Evolutionary conservation across 2,888 invertebrate species (phyloP), one percentile per base, ranked within the genome.

Genomic region (Drosophila mimica): DNA sequence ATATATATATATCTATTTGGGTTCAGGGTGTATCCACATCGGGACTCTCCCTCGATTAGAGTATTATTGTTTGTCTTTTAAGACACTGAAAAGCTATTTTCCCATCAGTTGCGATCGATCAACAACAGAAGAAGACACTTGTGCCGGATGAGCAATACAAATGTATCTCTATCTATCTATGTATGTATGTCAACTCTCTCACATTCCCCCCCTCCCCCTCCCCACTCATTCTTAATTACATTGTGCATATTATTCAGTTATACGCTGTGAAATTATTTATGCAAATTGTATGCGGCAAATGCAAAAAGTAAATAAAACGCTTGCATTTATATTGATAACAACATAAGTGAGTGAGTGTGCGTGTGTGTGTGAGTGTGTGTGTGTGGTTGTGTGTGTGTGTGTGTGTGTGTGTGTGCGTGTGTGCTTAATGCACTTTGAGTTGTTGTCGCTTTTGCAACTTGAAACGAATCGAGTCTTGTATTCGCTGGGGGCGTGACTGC

Each of bases 231-330:
- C 46, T 2, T 8, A 33, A 31, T 30, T 63, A 13, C 34, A 53
- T 52, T 61, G 51, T 52, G 54, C 46, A 68, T 78, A 70, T 70
- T 79, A 79, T 79, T 79, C 76, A 79, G 66, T 70, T 69, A 48
- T 34, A 62, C 33, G 66, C 70, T 49, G 62, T 74, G 69, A 63
- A 84, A 85, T 85, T 77, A 89, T 85, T 82, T 88, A 89, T 85
- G 84, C 88, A 85, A 85, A 85, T 85, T 88, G 72, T 77, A 84
- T 85, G 84, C 89, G 68, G 70, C 67, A 71, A 89, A 83, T 61
- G 83, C 74, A 76, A 74, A 76, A 63, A 68, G 51, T 65, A 82
- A 67, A 62, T 65, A 76, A 63, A 46, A 52, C 34, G 58, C 64
- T 64, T 74, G 69, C 63, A 74, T 64, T 70, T 76, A 59, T 49